Base-by-base conservation (phyloP, 2,797 vertebrate species). In the Gouania willdenowi region DNA sequence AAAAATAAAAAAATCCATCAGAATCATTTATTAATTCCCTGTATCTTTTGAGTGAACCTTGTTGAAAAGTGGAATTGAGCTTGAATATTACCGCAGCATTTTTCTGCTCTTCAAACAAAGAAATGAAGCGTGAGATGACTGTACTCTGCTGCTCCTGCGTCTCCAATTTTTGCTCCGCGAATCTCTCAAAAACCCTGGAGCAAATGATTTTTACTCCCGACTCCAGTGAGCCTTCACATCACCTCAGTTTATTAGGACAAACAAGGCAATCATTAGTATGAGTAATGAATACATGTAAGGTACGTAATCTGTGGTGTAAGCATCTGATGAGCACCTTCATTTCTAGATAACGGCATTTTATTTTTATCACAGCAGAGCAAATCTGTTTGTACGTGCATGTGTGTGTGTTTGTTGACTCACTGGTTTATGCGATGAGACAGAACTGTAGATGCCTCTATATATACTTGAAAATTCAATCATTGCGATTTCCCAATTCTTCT, bases 161-260 rank as follows among this genome's bases (percentile, higher is more conserved):
- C 41, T 60, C 27, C 38, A 27, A 17, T 49, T 58, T 63, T 47
- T 45, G 6, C 36, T 54, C 24, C 17, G 27, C 2, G 1, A 65
- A 58, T 40, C 52, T 75, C 64, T 77, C 82, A 82, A 80, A 75
- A 79, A 58, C 49, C 52, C 50, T 3, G 67, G 72, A 77, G 79
- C 66, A 85, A 74, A 77, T 82, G 66, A 45, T 59, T 54, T 77
- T 83, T 80, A 71, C 17, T 57, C 61, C 58, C 66, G 77, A 82
- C 42, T 71, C 39, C 48, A 30, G 42, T 43, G 38, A 65, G 41
- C 32, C 47, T 39, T 70, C 38, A 17, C 32, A 23, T 8, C 33
- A 42, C 16, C 26, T 50, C 46, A 24, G 37, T 52, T 41, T 54
- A 56, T 55, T 62, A 61, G 73, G 68, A 60, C 57, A 63, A 54